phyloP scores from a whole-genome alignment of 2,113 vertebrate species.

The Oncorhynchus kisutch region DNA sequence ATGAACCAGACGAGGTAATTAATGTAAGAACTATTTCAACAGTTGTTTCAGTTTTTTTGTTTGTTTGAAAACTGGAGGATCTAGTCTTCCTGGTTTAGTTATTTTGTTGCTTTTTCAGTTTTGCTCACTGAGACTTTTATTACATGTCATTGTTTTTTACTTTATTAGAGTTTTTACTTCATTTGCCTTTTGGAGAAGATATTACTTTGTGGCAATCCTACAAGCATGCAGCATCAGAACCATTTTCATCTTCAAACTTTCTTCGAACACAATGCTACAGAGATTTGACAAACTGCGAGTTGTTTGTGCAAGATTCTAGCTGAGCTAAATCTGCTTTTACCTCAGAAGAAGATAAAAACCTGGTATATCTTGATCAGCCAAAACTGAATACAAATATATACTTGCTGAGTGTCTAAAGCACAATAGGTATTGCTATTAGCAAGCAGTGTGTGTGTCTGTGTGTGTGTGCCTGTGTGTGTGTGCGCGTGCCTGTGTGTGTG shows the following conservation, averaged over 20 bases:
- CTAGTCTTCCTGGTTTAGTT: constrained; percentile 28
- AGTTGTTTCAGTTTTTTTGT: constrained; percentile 26
- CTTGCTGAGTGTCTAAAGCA: constrained; percentile 28
- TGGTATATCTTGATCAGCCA: constrained; percentile 45
- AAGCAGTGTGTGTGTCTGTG: neutral
- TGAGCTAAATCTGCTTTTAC: constrained; percentile 58
- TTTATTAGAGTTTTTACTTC: constrained; percentile 27
- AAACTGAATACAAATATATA: constrained; percentile 26
- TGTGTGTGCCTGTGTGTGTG: neutral
- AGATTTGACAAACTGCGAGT: constrained; percentile 57
- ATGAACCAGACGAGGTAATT: constrained; percentile 5
- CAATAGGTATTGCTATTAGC: constrained; percentile 52
- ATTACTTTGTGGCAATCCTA: constrained; percentile 51
- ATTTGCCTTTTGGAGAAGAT: constrained; percentile 48
- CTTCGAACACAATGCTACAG: constrained; percentile 27
- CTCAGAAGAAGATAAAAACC: constrained; percentile 49
- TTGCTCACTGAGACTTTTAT: constrained; percentile 3
- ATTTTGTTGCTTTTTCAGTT: constrained; percentile 36
- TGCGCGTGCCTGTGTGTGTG: neutral
- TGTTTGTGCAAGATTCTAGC: constrained; percentile 34
- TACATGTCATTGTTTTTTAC: constrained; percentile 33
- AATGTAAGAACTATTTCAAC: constrained; percentile 25
- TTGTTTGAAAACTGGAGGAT: constrained; percentile 28
- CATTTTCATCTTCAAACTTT: constrained; percentile 52
- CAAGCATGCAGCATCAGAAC: constrained; percentile 39